Percentiles rank a stretch among this genome's conserved stretches.
Evolutionary conservation across 2,113 vertebrate species (phyloP).

Genomic region (Athene cunicularia): DNA sequence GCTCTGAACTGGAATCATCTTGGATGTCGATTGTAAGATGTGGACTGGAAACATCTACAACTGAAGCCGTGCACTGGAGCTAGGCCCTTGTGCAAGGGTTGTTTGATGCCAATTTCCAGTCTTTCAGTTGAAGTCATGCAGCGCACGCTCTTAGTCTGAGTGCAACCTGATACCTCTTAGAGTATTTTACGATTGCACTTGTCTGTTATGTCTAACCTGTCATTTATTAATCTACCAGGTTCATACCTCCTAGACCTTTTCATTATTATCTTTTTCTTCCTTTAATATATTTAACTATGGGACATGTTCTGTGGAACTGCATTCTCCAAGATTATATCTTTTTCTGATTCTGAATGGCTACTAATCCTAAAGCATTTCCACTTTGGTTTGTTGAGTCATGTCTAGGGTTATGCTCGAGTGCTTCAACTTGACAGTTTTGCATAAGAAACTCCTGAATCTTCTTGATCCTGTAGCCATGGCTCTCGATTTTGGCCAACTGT

Average conservation of each 20-base stretch:
- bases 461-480: neutral
- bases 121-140: neutral
- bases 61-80: neutral
- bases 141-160: neutral
- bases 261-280: neutral
- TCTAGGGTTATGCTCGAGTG: neutral
- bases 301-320: neutral
- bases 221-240: neutral
- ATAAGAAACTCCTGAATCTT: neutral
- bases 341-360: neutral
- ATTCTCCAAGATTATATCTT: neutral
- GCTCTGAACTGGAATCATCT: neutral
- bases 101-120: neutral
- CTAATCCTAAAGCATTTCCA: neutral
- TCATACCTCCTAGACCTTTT: neutral
- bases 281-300: neutral
- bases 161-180: neutral
- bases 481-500: neutral
- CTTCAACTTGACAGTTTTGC: neutral
- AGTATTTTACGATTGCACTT: neutral
- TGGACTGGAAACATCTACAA: neutral
- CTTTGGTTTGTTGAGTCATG: neutral
- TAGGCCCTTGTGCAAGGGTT: neutral
- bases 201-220: neutral
- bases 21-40: neutral